Evolutionary conservation across 2,888 invertebrate species (phyloP).

Genomic region (Coelinius sp.): DNA sequence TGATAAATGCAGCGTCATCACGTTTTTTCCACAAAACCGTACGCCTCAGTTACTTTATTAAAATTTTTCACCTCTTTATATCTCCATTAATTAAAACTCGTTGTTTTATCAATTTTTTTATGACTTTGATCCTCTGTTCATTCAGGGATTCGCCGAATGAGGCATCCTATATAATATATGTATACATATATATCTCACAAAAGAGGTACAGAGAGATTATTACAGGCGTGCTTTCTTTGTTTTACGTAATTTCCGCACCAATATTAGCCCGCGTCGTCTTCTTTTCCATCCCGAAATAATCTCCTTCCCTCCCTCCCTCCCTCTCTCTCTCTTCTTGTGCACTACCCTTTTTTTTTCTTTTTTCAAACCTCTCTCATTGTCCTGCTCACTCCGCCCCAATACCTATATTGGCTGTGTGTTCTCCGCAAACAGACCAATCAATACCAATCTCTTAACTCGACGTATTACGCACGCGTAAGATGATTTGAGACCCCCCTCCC

Average conservation of each 20-base stretch:
- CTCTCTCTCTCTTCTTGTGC: slow-evolving; percentile 22
- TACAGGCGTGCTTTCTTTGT: slow-evolving; percentile 64
- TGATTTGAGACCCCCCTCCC: slow-evolving; percentile 40
- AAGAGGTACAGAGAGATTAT: slow-evolving; percentile 40
- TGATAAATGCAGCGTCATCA: slow-evolving; percentile 14
- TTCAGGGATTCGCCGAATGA: slow-evolving; percentile 53
- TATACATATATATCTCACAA: too few relatives aligned
- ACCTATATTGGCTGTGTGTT: slow-evolving; percentile 64
- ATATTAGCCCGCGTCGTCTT: slow-evolving; percentile 64
- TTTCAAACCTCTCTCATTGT: slow-evolving; percentile 22
- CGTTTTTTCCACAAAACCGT: neutral
- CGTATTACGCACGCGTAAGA: slow-evolving; percentile 52
- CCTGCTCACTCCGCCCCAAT: slow-evolving; percentile 31
- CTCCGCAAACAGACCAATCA: slow-evolving; percentile 69
- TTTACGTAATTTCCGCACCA: slow-evolving; percentile 69
- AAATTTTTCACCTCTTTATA: neutral
- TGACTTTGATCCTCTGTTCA: neutral
- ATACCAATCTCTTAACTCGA: slow-evolving; percentile 67
- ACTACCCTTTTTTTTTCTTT: too few relatives aligned
- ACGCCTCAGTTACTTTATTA: neutral
- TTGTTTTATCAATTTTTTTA: slow-evolving; percentile 34
- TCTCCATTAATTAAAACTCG: neutral
- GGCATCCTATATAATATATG: too few relatives aligned
- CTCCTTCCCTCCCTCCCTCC: slow-evolving; percentile 41
- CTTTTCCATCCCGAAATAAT: slow-evolving; percentile 37